Base-by-base conservation (phyloP, 2,113 vertebrate species). In the Salvelinus sp. region DNA sequence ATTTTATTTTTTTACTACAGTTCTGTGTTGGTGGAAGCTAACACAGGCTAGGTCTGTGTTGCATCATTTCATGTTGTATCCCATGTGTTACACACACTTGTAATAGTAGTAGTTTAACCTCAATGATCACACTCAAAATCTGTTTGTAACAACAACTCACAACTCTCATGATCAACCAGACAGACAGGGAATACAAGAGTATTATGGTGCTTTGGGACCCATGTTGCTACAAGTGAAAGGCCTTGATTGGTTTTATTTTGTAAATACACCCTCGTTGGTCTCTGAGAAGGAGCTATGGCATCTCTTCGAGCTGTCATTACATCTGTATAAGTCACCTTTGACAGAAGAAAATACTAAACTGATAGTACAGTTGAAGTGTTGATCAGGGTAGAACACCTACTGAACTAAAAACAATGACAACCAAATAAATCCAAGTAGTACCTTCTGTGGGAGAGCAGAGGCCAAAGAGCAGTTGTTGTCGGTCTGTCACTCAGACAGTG, bases 191-290 rank as follows among this genome's bases (percentile, higher is more conserved):
- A 65, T 28, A 27, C 63, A 23, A 65, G 28, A 67, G 10, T 7
- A 66, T 91, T 92, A 93, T 90, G 89, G 87, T 78, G 83, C 63
- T 80, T 86, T 81, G 89, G 86, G 80, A 79, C 67, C 82, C 77
- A 63, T 50, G 22, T 76, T 44, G 64, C 27, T 79, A 87, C 81
- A 1, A 75, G 25, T 76, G 85, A 60, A 30, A 87, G 79, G 50
- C 74, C 76, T 20, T 88, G 72, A 47, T 86, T 66, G 69, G 73
- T 67, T 69, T 27, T 70, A 74, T 22, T 5, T 72, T 78, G 90
- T 76, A 14, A 75, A 38, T 57, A 63, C 22, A 30, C 58, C 23
- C 18, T 78, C 27, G n/a, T 69, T 10, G 71, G 69, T 77, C 81
- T 80, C 57, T 28, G 75, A 47, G 83, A 66, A 82, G 78, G 48